A percentile compares a stretch with the other conserved stretches of the same genome.
phyloP scores from a whole-genome alignment of 2,113 vertebrate species.

The Saccopteryx bilineata region DNA sequence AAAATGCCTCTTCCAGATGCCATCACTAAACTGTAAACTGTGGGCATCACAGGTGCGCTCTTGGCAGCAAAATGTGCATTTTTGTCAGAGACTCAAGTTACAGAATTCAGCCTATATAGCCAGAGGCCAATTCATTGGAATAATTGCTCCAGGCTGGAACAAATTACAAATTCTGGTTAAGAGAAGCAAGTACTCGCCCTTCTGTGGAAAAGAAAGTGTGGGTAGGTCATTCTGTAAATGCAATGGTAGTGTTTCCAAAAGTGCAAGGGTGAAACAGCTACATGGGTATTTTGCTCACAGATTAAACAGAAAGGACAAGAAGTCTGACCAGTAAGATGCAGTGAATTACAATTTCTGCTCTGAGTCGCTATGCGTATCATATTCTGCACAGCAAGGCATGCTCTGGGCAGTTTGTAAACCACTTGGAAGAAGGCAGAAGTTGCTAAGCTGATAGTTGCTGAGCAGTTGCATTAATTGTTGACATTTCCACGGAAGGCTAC shows the following conservation, averaged over 20 bases:
- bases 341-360: conserved; percentile 11
- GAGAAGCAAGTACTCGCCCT: conserved; percentile 37
- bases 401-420: conserved; percentile 34
- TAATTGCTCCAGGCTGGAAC: conserved; percentile 80
- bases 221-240: neutral
- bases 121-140: conserved; percentile 68
- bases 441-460: neutral
- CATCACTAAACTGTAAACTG: neutral
- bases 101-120: conserved; percentile 78
- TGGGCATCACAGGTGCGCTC: conserved; percentile 37
- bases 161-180: conserved; percentile 70
- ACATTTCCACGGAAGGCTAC: neutral
- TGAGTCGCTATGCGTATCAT: neutral
- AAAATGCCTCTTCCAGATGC: conserved; percentile 53
- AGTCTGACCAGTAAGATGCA: neutral
- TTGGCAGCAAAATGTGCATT: conserved; percentile 66
- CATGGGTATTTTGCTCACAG: neutral
- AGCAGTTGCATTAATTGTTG: conserved; percentile 13
- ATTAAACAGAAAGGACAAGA: conserved; percentile 7
- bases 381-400: conserved; percentile 30
- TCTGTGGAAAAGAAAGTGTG: conserved; percentile 27
- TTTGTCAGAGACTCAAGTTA: conserved; percentile 72
- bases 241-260: neutral
- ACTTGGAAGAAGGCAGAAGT: conserved; percentile 20
- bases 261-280: neutral